Conservation (phyloP, 2,113 vertebrate species). For the Megaceryle torquata region DNA sequence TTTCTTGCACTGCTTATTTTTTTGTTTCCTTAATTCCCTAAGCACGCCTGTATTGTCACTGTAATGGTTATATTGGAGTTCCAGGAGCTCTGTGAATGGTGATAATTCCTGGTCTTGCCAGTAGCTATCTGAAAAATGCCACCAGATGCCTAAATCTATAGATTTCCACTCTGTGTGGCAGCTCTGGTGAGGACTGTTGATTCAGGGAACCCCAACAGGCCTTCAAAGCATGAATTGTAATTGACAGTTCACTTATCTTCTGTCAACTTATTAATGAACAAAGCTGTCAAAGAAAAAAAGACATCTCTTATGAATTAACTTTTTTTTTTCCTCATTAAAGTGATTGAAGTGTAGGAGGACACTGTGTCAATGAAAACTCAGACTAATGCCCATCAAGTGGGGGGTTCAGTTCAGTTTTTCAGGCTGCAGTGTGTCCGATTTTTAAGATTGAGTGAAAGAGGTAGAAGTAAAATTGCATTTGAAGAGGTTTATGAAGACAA, state of each 20-base stretch:
- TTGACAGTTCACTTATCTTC: background rate
- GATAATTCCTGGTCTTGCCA: background rate
- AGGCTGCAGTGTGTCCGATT: background rate
- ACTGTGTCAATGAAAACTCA: background rate
- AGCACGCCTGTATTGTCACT: background rate
- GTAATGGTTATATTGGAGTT: background rate
- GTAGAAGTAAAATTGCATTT: background rate
- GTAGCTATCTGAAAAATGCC: background rate
- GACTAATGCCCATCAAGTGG: fast-evolving
- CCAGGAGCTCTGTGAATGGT: background rate
- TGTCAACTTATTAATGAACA: background rate
- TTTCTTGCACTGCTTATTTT: background rate
- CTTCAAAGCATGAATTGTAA: background rate
- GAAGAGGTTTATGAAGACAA: background rate
- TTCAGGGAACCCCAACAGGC: background rate
- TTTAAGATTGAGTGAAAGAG: background rate
- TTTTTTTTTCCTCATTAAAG: background rate
- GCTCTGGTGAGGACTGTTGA: background rate
- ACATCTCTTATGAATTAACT: fast-evolving
- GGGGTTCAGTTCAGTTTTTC: background rate
- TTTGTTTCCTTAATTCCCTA: background rate
- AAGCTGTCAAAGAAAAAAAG: background rate
- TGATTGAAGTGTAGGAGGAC: background rate
- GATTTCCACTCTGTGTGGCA: background rate
- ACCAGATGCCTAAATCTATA: background rate